A percentile compares a stretch with the other conserved stretches of the same genome.
These are phyloP conservation scores for Otus sunia DNA, from an alignment of 2,113 vertebrate species.

Conservation along the genomic window DNA sequence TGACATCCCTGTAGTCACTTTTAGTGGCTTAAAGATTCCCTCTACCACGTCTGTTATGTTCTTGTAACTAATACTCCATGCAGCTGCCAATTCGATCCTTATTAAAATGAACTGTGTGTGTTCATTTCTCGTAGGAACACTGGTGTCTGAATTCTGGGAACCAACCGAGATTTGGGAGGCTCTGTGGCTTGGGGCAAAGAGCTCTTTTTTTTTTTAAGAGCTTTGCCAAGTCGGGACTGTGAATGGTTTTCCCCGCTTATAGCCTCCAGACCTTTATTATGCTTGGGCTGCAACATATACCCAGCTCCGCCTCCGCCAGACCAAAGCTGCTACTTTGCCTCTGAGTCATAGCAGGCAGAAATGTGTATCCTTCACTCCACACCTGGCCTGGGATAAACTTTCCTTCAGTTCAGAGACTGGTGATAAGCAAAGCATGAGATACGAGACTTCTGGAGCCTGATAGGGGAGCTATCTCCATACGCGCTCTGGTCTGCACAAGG, in stretches of 20 bases:
- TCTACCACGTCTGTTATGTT: background rate
- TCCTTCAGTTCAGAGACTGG: background rate
- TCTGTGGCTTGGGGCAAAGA: constrained; percentile 37
- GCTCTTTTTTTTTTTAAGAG: background rate
- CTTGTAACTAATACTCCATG: background rate
- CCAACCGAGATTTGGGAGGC: constrained; percentile 39
- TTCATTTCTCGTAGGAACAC: constrained; percentile 44
- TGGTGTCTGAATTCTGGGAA: constrained; percentile 60
- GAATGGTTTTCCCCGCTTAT: constrained; percentile 60
- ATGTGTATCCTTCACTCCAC: background rate
- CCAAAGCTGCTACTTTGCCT: constrained; percentile 35
- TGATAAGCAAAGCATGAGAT: background rate
- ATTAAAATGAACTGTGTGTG: constrained; percentile 41
- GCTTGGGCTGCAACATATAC: constrained; percentile 43
- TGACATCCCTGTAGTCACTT: background rate
- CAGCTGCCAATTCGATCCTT: constrained; percentile 29
- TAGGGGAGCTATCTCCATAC: background rate
- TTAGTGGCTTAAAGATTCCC: background rate
- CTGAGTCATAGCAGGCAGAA: constrained; percentile 45
- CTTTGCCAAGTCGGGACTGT: constrained; percentile 36
- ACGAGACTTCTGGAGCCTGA: background rate
- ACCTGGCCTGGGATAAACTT: background rate
- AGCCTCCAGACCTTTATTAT: constrained; percentile 65
- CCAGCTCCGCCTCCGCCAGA: constrained; percentile 24
- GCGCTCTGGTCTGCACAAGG: accelerated